phyloP scores from a whole-genome alignment of 2,797 vertebrate genomes.

The Lacerta bilineata region DNA sequence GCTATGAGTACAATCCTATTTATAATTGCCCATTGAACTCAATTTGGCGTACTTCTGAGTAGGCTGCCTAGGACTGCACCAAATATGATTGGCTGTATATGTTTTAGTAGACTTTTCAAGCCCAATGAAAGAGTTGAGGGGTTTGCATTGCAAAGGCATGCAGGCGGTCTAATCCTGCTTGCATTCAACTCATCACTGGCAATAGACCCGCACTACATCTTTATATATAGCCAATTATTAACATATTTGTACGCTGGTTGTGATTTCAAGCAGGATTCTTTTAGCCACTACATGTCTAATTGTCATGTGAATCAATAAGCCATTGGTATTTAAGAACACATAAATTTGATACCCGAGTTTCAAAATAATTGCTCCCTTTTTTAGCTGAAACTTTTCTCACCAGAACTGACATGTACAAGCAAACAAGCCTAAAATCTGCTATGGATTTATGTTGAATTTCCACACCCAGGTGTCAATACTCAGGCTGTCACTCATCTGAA shows the following conservation, averaged over 20 bases:
- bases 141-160: not conserved
- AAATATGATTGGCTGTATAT: no score
- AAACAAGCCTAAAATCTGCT: conserved; percentile 1
- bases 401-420: not conserved
- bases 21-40: no score
- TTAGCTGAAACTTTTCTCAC: not conserved
- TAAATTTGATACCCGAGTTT: not conserved
- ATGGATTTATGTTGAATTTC: not conserved
- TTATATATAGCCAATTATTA: not conserved
- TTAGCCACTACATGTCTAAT: not conserved
- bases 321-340: not conserved
- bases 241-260: not conserved
- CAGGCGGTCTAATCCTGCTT: not conserved
- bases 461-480: not conserved
- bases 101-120: not conserved
- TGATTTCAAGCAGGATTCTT: not conserved
- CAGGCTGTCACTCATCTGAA: not conserved
- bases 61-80: no score
- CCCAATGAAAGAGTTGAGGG: not conserved
- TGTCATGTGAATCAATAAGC: not conserved
- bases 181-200: not conserved
- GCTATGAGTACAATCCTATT: no score
- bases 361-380: not conserved
- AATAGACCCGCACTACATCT: not conserved
- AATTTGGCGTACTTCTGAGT: no score